Evolutionary conservation across 2,113 vertebrate genomes (phyloP).

Genomic region (Tauraco erythrolophus): DNA sequence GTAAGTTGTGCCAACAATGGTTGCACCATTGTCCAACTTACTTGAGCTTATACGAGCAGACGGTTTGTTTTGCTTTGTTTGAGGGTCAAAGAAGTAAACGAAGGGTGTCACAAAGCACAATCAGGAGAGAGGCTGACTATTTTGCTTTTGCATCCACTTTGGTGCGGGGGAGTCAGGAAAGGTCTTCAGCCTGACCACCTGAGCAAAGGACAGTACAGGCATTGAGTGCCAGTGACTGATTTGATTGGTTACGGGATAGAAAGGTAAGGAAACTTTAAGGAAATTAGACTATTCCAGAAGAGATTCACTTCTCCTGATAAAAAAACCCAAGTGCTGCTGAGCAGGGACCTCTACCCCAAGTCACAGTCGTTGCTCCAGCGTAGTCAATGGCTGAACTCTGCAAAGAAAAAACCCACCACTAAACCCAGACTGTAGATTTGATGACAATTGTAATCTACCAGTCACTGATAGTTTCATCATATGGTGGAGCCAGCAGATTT

Average conservation of each 20-base stretch:
- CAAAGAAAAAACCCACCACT: neutral
- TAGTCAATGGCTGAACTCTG: neutral
- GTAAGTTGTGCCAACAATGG: neutral
- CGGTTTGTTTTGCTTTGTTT: neutral
- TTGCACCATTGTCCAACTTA: too few species aligned
- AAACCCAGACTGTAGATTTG: neutral
- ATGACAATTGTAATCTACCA: neutral
- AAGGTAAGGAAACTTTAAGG: neutral
- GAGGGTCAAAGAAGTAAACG: neutral
- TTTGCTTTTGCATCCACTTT: neutral
- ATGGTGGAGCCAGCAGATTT: neutral
- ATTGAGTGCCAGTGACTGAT: neutral
- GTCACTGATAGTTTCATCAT: neutral
- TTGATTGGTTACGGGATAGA: neutral
- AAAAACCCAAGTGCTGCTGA: neutral
- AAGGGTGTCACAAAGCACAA: neutral
- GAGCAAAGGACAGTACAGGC: neutral
- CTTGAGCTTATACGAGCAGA: neutral
- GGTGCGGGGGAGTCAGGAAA: fast-evolving
- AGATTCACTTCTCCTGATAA: neutral
- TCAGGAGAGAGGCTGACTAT: neutral
- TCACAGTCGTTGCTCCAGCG: neutral
- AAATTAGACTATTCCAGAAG: neutral
- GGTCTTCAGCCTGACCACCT: neutral
- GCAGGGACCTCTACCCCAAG: neutral